A percentile compares a stretch with the other conserved stretches of the same genome.
Conservation (phyloP, 2,113 vertebrate genomes). For the Corythaixoides concolor region DNA sequence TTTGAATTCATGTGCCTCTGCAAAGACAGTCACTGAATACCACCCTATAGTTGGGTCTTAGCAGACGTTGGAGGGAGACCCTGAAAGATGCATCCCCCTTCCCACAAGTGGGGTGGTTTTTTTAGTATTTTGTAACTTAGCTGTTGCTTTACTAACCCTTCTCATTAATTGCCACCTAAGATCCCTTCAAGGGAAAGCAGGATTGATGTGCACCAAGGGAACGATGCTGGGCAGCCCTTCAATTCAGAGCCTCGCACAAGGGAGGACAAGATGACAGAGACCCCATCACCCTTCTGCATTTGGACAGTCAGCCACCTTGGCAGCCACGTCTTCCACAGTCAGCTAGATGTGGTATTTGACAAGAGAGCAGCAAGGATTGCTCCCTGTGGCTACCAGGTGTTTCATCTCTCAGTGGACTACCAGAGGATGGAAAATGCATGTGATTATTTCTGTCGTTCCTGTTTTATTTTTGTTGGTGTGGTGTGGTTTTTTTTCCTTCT, state of each 20-base stretch:
- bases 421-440: background rate
- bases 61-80: background rate
- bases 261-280: background rate
- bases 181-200: background rate
- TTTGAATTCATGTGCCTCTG: background rate
- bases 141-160: background rate
- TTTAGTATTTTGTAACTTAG: background rate
- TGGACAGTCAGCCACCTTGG: background rate
- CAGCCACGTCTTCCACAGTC: fast-evolving
- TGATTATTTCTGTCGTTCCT: background rate
- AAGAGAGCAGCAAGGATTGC: background rate
- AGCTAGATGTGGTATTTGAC: background rate
- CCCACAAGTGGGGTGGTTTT: background rate
- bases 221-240: background rate
- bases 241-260: no score
- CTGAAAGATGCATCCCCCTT: background rate
- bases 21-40: background rate
- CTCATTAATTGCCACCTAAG: background rate
- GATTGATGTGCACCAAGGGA: background rate
- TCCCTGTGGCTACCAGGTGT: background rate
- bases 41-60: background rate
- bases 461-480: background rate
- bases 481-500: no score
- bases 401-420: background rate
- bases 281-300: background rate